Conservation (phyloP, 2,888 invertebrate genomes). For the Priocnemis perturbator region DNA sequence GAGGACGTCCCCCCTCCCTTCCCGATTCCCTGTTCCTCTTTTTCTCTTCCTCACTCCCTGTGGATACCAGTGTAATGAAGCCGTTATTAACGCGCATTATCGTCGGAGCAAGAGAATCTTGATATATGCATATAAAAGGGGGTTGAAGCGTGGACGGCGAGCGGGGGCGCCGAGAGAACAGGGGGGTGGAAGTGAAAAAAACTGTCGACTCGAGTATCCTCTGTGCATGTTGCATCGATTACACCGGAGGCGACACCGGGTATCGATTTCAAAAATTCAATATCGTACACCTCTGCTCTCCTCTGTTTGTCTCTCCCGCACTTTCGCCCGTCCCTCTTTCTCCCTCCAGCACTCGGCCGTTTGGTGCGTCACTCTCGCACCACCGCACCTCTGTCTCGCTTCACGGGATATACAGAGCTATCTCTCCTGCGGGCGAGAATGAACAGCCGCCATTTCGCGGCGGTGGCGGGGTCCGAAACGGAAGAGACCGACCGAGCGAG, state of each 20-base stretch:
- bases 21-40: too few relatives aligned
- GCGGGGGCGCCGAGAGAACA: background rate
- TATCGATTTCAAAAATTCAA: slow-evolving; percentile 52
- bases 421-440: slow-evolving; percentile 50
- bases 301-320: background rate
- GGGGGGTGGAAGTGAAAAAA: background rate
- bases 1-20: too few relatives aligned
- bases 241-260: slow-evolving; percentile 35
- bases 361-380: too few relatives aligned
- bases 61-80: too few relatives aligned
- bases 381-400: background rate
- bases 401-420: slow-evolving; percentile 22
- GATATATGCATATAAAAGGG: too few relatives aligned
- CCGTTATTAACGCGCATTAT: too few relatives aligned
- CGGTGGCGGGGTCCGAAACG: slow-evolving; percentile 29
- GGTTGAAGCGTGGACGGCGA: background rate
- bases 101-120: too few relatives aligned
- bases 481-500: slow-evolving; percentile 19
- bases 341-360: background rate
- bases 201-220: slow-evolving; percentile 11
- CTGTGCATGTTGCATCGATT: slow-evolving; percentile 28
- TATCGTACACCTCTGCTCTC: slow-evolving; percentile 40
- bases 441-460: slow-evolving; percentile 62
- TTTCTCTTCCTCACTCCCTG: too few relatives aligned
- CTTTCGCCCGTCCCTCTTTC: background rate